Evolutionary conservation across 2,888 invertebrate genomes (phyloP), one percentile per base, ranked within the genome.

Genomic region (Erynnis tages): DNA sequence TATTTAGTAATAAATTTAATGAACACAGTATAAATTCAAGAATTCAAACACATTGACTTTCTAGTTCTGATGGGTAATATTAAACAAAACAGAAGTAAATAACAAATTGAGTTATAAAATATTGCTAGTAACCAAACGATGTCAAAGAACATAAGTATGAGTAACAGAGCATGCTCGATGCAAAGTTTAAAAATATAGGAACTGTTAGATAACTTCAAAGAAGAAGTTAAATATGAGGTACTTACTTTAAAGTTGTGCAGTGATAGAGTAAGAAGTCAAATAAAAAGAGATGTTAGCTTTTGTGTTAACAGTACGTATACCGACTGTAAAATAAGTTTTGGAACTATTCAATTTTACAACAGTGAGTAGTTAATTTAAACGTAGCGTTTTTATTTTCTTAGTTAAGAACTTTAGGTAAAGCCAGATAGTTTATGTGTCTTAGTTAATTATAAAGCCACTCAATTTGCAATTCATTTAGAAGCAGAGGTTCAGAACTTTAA

Each of bases 131-230:
- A 27, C 23, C 47, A 47, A 38, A 47, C 27, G 37, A 7, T 21
- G 21, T 21, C 35, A 38, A 47, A 47, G 37, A 38, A 47, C 29
- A 19, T 38, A 29, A 29, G 29, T 13, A 47, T 2, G 13, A 13
- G 14, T 14, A 32, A 17, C 11, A 37, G 37, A 47, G 38, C 4
- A 30, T 38, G 17, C 35, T 38, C 29, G 32, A 38, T 32, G 23
- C 25, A 40, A 48, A 48, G 40, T 48, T 48, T 48, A 40, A 40
- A 48, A 48, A 40, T 48, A 48, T 48, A 40, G 48, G 32, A 48
- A 40, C 32, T 48, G 40, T 48, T 48, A 48, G 38, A 40, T 40
- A 40, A 48, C 48, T 48, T 48, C 48, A 40, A 40, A 40, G 23
- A 48, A 48, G 40, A 48, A 48, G 48, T 40, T 40, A 40, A 48